These are phyloP conservation scores for Vanessa cardui DNA, from an alignment of 2,888 invertebrate species.

Conservation along the genomic window DNA sequence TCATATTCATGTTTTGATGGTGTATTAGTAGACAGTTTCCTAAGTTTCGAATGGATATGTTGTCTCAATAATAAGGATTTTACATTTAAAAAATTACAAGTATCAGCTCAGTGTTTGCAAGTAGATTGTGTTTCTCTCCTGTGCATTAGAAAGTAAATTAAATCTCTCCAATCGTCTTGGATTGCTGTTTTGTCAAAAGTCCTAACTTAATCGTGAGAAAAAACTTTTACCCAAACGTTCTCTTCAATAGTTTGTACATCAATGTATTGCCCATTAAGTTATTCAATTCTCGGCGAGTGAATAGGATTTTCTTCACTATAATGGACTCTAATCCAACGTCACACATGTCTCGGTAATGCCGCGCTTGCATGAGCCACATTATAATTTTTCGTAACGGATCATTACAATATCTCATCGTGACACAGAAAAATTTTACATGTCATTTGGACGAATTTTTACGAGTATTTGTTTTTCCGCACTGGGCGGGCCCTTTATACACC, in stretches of 20 bases:
- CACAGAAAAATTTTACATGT: slow-evolving; percentile 81
- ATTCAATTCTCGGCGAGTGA: slow-evolving; percentile 76
- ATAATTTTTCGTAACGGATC: slow-evolving; percentile 78
- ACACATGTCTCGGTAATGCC: slow-evolving; percentile 73
- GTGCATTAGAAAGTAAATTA: too few relatives aligned
- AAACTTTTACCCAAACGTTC: slow-evolving; percentile 35
- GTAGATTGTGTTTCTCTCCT: too few relatives aligned
- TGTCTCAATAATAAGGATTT: too few relatives aligned
- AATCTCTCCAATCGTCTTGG: too few relatives aligned
- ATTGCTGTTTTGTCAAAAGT: too few relatives aligned
- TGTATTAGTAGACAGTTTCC: too few relatives aligned
- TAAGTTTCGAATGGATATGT: too few relatives aligned
- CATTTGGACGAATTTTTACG: slow-evolving; percentile 77
- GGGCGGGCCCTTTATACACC: slow-evolving; percentile 58
- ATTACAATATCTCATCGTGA: slow-evolving; percentile 81
- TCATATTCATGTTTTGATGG: too few relatives aligned
- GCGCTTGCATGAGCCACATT: slow-evolving; percentile 74
- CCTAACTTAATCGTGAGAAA: background rate
- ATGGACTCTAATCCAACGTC: slow-evolving; percentile 71
- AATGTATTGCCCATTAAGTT: slow-evolving; percentile 68
- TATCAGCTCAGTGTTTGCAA: too few relatives aligned
- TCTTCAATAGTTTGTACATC: slow-evolving; percentile 48
- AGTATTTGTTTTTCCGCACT: slow-evolving; percentile 77
- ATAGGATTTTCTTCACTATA: slow-evolving; percentile 71
- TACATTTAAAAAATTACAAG: too few relatives aligned